Evolutionary conservation across 1,140 invertebrate genomes (phyloP).

Genomic region (Drosophila navojoa): DNA sequence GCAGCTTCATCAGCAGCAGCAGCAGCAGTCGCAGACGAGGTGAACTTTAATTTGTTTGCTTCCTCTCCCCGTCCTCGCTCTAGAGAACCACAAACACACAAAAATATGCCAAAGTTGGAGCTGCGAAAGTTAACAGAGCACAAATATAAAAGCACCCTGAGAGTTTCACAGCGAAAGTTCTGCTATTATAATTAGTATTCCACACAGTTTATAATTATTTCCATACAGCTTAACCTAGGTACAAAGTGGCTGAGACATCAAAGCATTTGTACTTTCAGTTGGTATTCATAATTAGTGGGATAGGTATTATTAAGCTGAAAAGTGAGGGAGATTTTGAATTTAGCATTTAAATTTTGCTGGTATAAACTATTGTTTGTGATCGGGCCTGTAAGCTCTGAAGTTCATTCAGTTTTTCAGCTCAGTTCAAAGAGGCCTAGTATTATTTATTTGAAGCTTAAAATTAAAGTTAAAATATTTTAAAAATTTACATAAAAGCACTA

Average conservation of each 20-base stretch:
- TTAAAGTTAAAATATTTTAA: no score
- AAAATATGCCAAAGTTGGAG: not conserved
- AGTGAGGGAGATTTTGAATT: no score
- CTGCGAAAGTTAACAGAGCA: slow-evolving; percentile 7
- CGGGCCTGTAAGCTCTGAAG: no score
- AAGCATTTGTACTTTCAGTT: not conserved
- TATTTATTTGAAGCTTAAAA: no score
- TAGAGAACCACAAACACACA: no score
- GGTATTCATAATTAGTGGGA: not conserved
- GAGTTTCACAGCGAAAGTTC: slow-evolving; percentile 19
- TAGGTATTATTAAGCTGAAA: no score
- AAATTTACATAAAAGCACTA: no score
- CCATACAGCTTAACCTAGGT: not conserved
- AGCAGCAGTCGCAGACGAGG: not conserved
- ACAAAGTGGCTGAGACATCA: not conserved
- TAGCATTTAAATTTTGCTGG: no score
- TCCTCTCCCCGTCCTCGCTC: no score
- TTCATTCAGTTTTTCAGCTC: no score
- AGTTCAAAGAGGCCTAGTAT: no score
- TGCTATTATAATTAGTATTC: not conserved
- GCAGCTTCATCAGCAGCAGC: slow-evolving; percentile 37
- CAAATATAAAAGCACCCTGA: not conserved
- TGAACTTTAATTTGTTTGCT: slow-evolving; percentile 11
- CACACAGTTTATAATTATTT: not conserved
- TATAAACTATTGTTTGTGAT: no score